Conservation (phyloP, 2,888 invertebrate species). For the Dusona sp. region DNA sequence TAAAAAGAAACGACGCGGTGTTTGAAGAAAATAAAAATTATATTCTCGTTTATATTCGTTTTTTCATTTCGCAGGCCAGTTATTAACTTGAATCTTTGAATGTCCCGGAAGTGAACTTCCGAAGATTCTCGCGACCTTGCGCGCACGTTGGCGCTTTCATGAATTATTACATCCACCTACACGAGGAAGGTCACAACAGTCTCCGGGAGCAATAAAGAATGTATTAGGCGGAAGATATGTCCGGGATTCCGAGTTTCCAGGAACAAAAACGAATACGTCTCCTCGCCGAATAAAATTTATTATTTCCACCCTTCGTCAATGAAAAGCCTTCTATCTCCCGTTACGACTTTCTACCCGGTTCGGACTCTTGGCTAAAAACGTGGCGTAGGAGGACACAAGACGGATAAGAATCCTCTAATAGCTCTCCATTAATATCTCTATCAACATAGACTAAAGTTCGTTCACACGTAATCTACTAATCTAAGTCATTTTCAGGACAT, state of each 20-base stretch:
- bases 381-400: background rate
- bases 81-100: background rate
- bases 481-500: background rate
- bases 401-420: constrained; percentile 33
- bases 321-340: constrained; percentile 32
- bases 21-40: background rate
- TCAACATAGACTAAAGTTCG: background rate
- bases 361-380: background rate
- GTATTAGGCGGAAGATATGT: constrained; percentile 20
- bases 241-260: constrained; percentile 22
- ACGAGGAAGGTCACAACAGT: constrained; percentile 43
- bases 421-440: constrained; percentile 17
- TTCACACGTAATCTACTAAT: background rate
- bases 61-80: background rate
- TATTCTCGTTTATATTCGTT: background rate
- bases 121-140: constrained; percentile 11
- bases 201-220: constrained; percentile 52
- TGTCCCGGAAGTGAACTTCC: constrained; percentile 18
- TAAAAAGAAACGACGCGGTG: background rate
- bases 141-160: constrained; percentile 1
- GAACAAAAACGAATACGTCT: constrained; percentile 27
- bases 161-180: constrained; percentile 47
- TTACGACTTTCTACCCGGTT: background rate
- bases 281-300: constrained; percentile 43
- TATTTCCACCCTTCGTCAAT: constrained; percentile 42